phyloP scores from a whole-genome alignment of 2,113 vertebrate species.

The Bujurquina vittata region DNA sequence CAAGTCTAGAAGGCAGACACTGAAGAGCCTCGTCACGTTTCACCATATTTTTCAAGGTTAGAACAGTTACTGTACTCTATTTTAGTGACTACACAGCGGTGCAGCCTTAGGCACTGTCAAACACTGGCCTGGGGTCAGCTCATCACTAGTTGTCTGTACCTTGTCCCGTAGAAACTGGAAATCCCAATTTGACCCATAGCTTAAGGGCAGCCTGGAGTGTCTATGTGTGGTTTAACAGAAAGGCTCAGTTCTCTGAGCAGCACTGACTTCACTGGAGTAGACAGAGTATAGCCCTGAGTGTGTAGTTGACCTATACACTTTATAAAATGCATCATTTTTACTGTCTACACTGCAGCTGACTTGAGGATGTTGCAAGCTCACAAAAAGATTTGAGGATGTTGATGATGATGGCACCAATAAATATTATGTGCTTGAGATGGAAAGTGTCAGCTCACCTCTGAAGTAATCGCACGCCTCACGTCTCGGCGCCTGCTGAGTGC shows the following conservation, averaged over 20 bases:
- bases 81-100: conserved; percentile 23
- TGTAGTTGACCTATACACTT: conserved; percentile 39
- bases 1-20: neutral
- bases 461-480: conserved; percentile 53
- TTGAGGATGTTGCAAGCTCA: conserved; percentile 39
- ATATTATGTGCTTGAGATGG: conserved; percentile 35
- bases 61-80: conserved; percentile 19
- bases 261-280: conserved; percentile 22
- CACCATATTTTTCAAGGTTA: conserved; percentile 35
- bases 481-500: conserved; percentile 58
- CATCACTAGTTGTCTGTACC: conserved; percentile 34
- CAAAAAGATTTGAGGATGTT: conserved; percentile 33
- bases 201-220: conserved; percentile 49
- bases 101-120: conserved; percentile 51
- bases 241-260: conserved; percentile 17
- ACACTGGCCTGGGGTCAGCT: conserved; percentile 46
- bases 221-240: conserved; percentile 43
- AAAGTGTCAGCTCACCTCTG: conserved; percentile 37
- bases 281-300: conserved; percentile 4
- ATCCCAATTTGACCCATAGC: conserved; percentile 54
- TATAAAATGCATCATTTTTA: conserved; percentile 22
- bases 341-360: conserved; percentile 17
- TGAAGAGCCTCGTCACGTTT: neutral
- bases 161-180: conserved; percentile 31
- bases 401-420: conserved; percentile 51